A percentile compares a stretch with the other conserved stretches of the same genome.
Conservation (phyloP, 2,888 invertebrate genomes). For the Dolichopus griseipennis region DNA sequence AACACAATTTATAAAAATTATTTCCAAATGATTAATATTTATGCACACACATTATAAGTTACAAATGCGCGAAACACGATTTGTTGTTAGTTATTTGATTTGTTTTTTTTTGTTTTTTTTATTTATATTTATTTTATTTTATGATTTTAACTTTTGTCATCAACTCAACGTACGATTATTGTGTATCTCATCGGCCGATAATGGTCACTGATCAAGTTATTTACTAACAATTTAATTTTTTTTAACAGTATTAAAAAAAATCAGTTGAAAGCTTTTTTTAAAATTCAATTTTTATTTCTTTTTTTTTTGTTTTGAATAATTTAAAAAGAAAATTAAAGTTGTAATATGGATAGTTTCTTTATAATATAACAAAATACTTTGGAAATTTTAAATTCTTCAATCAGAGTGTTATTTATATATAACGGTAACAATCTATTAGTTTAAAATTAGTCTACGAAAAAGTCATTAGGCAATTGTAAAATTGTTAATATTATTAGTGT, state of each 20-base stretch:
- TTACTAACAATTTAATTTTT: not conserved
- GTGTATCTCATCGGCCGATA: not conserved
- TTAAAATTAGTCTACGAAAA: too few species aligned
- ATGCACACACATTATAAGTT: too few species aligned
- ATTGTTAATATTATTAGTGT: too few species aligned
- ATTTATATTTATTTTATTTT: too few species aligned
- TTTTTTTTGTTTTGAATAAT: not conserved
- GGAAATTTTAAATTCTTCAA: too few species aligned
- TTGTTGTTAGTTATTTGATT: not conserved
- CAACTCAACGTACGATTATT: not conserved
- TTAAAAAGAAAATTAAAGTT: not conserved
- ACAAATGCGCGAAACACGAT: not conserved
- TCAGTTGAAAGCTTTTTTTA: not conserved
- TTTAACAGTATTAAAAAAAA: not conserved
- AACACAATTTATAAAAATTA: too few species aligned
- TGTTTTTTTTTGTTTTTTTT: too few species aligned
- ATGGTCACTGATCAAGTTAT: not conserved
- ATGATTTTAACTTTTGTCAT: not conserved
- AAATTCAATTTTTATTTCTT: not conserved
- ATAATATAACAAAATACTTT: too few species aligned
- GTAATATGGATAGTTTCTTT: not conserved
- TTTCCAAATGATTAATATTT: too few species aligned
- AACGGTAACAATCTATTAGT: too few species aligned
- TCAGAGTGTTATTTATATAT: too few species aligned
- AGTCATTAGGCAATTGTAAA: too few species aligned